Percentiles rank a stretch among this genome's conserved stretches.
Evolutionary conservation across 1,140 invertebrate species (phyloP).

Genomic region (Cheumatopsyche charites): DNA sequence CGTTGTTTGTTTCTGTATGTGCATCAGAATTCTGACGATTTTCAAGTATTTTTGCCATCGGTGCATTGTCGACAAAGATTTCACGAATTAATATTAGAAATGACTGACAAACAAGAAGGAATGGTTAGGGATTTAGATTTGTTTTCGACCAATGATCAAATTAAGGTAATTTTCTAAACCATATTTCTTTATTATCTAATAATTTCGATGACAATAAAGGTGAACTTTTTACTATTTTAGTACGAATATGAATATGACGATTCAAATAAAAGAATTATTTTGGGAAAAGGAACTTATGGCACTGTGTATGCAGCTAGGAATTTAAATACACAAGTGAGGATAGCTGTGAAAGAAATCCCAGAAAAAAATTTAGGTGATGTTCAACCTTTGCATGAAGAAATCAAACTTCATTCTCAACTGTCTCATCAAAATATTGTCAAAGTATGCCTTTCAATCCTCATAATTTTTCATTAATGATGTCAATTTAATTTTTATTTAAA

Average conservation of each 20-base stretch:
- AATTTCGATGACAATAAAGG: constrained; percentile 21
- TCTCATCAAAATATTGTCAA: constrained; percentile 97
- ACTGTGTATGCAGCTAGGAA: constrained; percentile 94
- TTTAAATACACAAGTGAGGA: constrained; percentile 92
- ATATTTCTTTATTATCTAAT: constrained; percentile 26
- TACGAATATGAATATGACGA: constrained; percentile 98
- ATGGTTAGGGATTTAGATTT: constrained; percentile 83
- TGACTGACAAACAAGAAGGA: constrained; percentile 85
- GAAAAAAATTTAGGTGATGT: constrained; percentile 97
- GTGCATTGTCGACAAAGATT: constrained; percentile 82
- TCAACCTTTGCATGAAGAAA: constrained; percentile 98
- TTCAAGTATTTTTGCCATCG: constrained; percentile 98
- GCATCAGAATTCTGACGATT: constrained; percentile 97
- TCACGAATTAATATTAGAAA: constrained; percentile 79
- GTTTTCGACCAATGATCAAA: constrained; percentile 70
- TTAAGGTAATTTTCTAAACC: constrained; percentile 64
- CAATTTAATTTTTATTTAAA: background rate
- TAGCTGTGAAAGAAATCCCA: constrained; percentile 98
- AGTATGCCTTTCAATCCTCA: constrained; percentile 49
- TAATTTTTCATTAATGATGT: background rate
- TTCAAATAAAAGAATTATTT: constrained; percentile 80
- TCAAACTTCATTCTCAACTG: constrained; percentile 95
- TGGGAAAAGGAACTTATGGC: constrained; percentile 97
- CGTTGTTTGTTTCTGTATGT: constrained; percentile 97
- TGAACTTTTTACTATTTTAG: constrained; percentile 62